phyloP scores from a whole-genome alignment of 2,113 vertebrate species.

The Rhipidura dahli region DNA sequence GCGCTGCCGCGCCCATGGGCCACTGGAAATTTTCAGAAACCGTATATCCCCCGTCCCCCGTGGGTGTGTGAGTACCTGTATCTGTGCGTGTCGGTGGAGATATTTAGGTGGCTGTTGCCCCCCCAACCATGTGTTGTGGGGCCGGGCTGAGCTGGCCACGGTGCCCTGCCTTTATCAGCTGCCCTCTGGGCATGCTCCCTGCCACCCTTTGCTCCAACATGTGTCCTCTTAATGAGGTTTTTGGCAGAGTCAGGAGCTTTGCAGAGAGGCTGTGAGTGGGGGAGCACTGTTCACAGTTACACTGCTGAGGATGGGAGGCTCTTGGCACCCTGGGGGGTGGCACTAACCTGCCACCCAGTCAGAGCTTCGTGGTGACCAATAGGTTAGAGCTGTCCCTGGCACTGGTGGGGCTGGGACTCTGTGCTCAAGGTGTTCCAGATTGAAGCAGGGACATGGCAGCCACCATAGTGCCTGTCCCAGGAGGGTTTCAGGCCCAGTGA shows the following conservation, averaged over 20 bases:
- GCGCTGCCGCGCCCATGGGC: not conserved
- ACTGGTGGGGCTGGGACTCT: not conserved
- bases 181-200: not conserved
- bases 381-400: not conserved
- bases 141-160: fast-evolving
- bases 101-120: constrained; percentile 10
- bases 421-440: not conserved
- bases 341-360: not conserved
- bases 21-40: constrained; percentile 65
- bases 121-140: not conserved
- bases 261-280: fast-evolving
- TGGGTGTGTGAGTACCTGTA: constrained; percentile 59
- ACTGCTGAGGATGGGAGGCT: not conserved
- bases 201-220: not conserved
- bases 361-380: fast-evolving
- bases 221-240: not conserved
- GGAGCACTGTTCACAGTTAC: not conserved
- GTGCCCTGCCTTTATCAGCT: not conserved
- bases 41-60: constrained; percentile 31
- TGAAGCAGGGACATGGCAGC: not conserved
- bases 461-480: fast-evolving
- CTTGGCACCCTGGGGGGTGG: not conserved
- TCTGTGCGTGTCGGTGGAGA: constrained; percentile 45
- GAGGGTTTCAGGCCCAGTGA: not conserved
- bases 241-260: not conserved